Percentiles rank a stretch among this genome's conserved stretches.
phyloP scores from a whole-genome alignment of 2,797 vertebrate species.

The Arvicola amphibius region DNA sequence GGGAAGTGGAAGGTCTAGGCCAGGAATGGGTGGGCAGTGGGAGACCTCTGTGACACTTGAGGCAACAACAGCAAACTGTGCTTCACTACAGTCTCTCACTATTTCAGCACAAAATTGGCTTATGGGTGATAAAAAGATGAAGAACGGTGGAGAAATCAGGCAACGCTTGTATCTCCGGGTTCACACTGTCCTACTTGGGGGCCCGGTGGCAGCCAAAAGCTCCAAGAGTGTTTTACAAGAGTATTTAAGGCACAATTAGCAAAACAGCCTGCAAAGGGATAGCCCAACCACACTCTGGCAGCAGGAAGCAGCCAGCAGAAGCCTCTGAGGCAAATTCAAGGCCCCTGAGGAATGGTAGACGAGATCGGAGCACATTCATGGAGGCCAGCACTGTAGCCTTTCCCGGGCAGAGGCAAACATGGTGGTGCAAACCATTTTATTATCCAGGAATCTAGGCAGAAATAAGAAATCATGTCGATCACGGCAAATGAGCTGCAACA shows the following conservation, averaged over 20 bases:
- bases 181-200: background rate
- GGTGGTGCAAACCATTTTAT: accelerated
- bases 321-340: background rate
- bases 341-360: background rate
- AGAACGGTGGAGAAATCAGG: background rate
- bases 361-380: accelerated
- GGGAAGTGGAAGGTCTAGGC: background rate
- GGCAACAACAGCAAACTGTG: background rate
- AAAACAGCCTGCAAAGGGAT: background rate
- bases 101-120: background rate
- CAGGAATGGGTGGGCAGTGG: background rate
- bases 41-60: background rate
- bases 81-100: background rate
- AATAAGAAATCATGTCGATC: background rate
- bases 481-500: background rate
- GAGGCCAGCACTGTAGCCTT: background rate
- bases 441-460: background rate
- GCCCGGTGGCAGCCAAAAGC: background rate
- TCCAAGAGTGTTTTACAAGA: background rate
- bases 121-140: background rate
- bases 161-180: background rate
- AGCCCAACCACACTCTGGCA: accelerated
- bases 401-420: background rate
- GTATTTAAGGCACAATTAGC: no score
- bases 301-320: background rate